These are phyloP conservation scores for Chrysodeixis includens DNA, from an alignment of 2,888 invertebrate genomes.

Conservation along the genomic window DNA sequence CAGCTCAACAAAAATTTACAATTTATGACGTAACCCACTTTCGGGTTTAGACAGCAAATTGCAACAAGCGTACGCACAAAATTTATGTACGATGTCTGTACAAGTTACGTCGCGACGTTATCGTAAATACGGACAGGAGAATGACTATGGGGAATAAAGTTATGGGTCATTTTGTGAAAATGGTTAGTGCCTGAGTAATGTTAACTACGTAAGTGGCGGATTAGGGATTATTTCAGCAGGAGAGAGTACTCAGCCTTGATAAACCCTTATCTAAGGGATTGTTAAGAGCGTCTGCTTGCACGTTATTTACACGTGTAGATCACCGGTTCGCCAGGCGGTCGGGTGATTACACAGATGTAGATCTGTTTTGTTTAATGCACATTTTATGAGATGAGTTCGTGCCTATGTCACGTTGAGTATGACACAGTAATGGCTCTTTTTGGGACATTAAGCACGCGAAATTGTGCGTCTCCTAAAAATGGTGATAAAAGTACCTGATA, in stretches of 20 bases:
- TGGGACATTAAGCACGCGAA: background rate
- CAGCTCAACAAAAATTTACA: conserved; percentile 47
- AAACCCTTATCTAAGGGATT: conserved; percentile 7
- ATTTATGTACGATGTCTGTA: conserved; percentile 60
- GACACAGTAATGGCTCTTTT: background rate
- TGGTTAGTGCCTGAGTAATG: conserved; percentile 36
- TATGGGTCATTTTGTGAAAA: conserved; percentile 53
- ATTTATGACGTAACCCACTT: conserved; percentile 57
- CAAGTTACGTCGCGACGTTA: conserved; percentile 54
- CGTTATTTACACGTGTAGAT: conserved; percentile 10
- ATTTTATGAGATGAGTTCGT: background rate
- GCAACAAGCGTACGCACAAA: conserved; percentile 58
- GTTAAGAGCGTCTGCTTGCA: background rate
- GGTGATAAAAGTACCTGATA: background rate
- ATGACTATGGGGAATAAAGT: conserved; percentile 59
- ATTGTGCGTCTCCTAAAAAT: background rate
- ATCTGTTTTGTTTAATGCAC: background rate
- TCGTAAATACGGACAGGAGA: conserved; percentile 56
- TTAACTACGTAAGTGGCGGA: conserved; percentile 32
- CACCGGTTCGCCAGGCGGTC: conserved; percentile 14
- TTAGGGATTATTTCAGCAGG: conserved; percentile 34
- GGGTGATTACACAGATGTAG: background rate
- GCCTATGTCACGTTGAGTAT: background rate
- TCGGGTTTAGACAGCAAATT: conserved; percentile 46
- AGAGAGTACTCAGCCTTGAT: conserved; percentile 26